Conservation (phyloP, 2,113 vertebrate species). For the Pangasianodon hypophthalmus region DNA sequence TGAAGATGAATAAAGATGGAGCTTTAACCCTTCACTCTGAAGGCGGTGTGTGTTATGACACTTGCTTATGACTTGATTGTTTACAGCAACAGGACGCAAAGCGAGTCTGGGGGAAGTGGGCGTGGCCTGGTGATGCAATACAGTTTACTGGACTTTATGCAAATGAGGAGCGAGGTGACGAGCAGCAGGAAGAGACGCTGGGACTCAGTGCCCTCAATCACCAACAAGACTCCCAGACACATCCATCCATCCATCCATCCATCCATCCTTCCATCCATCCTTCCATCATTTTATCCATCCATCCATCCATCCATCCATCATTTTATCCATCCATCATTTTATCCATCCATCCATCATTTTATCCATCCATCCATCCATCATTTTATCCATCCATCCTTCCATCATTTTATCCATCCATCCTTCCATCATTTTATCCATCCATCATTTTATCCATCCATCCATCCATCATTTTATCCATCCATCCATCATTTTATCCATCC, state of each 20-base stretch:
- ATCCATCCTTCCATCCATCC: not conserved
- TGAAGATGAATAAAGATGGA: conserved; percentile 24
- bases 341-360: not conserved
- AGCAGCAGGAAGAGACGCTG: not conserved
- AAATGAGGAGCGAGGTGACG: not conserved
- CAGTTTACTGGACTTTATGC: not conserved
- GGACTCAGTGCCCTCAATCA: not conserved
- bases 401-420: not conserved
- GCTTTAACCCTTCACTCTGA: not conserved
- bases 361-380: not conserved
- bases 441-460: not conserved
- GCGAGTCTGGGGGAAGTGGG: not conserved
- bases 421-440: not conserved
- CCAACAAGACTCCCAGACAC: not conserved
- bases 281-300: not conserved
- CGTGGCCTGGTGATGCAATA: not conserved
- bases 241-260: not conserved
- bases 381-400: not conserved
- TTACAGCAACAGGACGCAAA: not conserved
- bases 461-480: not conserved
- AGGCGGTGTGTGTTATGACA: not conserved
- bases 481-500: not conserved
- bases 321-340: not conserved
- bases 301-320: not conserved
- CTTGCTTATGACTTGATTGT: not conserved